phyloP scores from a whole-genome alignment of 2,113 vertebrate genomes.

The Apus apus region DNA sequence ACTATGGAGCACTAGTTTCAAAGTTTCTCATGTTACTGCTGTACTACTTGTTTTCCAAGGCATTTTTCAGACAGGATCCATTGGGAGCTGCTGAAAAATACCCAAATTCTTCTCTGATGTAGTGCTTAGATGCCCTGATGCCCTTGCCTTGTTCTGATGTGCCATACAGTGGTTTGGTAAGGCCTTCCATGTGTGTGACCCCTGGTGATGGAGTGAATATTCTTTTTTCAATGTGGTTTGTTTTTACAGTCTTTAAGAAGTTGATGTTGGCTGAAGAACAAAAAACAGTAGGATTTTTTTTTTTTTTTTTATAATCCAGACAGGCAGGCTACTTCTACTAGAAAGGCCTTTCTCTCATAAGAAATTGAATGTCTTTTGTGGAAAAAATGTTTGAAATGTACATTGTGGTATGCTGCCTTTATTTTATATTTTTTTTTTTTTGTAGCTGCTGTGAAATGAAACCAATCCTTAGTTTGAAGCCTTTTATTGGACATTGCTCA shows the following conservation, averaged over 20 bases:
- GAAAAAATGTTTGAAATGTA: neutral
- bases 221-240: neutral
- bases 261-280: slow-evolving; percentile 10
- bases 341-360: neutral
- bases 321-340: neutral
- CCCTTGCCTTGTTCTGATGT: neutral
- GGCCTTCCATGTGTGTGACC: neutral
- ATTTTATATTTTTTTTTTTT: neutral
- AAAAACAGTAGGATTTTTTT: neutral
- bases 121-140: neutral
- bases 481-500: fast-evolving
- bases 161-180: neutral
- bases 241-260: slow-evolving; percentile 28
- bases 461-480: neutral
- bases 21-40: neutral
- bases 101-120: neutral
- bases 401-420: neutral
- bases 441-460: neutral
- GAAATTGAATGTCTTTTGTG: neutral
- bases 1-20: neutral
- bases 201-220: neutral
- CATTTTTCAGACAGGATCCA: neutral
- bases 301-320: neutral
- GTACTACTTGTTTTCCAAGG: neutral
- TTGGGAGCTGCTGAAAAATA: neutral